Base-by-base conservation (phyloP, 2,888 invertebrate genomes). In the Saturnia pavonia region DNA sequence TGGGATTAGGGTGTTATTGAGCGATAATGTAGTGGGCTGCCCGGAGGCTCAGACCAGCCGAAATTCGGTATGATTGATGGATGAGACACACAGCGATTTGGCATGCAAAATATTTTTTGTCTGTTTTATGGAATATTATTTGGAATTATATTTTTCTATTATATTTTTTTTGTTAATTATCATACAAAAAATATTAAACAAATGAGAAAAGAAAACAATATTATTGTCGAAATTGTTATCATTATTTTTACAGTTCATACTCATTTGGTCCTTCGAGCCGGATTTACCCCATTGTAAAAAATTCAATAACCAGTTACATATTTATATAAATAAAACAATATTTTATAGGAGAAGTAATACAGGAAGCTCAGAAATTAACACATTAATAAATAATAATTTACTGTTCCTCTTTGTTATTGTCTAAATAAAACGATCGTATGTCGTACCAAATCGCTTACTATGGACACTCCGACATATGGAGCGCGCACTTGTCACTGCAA, bases 401-500 rank as follows among this genome's bases (percentile, higher is more conserved):
- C 4, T 27, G 22, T 25, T 27, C 1, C 22, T 25, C 8, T 16
- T 25, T 9, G 16, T 42, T 60, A 22, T 19, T 68, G n/a, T 14
- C n/a, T 27, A n/a, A 65, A 68, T 43, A 34, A 1, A 11, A 8
- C 4, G 4, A 0, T 82, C 65, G 83, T 91, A 80, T 85, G 87
- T 88, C 74, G 69, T 67, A 19, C 69, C 69, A 75, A 66, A 74
- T 69, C 90, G 85, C 85, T 92, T 91, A 82, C 82, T 86, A 75
- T 88, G 88, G 88, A 93, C 93, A 92, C 92, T 84, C 82, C 86
- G 92, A 86, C 94, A 92, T 92, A 93, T 92, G 93, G 80, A 89
- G 82, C 72, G 81, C 82, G 90, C 92, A 93, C 92, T 92, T 93
- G 93, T 91, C 90, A 85, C 84, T 80, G 78, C 81, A 78, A 77